A percentile compares a stretch with the other conserved stretches of the same genome.
Conservation (phyloP, 2,888 invertebrate species). For the Hecatera dysodea region DNA sequence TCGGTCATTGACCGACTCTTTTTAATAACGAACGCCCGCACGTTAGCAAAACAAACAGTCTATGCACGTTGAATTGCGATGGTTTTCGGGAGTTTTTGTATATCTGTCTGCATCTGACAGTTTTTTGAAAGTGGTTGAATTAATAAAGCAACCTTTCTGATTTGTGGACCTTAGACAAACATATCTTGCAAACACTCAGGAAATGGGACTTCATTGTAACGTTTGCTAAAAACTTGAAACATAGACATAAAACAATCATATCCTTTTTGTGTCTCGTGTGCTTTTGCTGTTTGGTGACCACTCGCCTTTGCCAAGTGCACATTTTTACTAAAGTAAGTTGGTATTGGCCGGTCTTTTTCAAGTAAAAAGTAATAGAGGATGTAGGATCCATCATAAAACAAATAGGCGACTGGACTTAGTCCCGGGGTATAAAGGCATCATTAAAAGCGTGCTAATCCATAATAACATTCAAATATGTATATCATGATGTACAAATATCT, state of each 20-base stretch:
- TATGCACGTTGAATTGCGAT: background rate
- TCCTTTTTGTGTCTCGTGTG: background rate
- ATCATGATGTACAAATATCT: constrained; percentile 39
- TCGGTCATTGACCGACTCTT: constrained; percentile 8
- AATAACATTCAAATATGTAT: constrained; percentile 30
- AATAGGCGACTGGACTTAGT: background rate
- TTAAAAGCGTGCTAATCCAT: constrained; percentile 24
- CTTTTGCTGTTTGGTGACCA: background rate
- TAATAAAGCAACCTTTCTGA: background rate
- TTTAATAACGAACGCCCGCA: constrained; percentile 2
- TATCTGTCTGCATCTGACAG: background rate
- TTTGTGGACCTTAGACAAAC: background rate
- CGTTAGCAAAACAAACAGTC: background rate
- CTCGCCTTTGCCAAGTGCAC: background rate
- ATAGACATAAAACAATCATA: background rate
- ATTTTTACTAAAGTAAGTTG: background rate
- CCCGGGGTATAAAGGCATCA: background rate
- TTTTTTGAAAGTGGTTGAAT: background rate
- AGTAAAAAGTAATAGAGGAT: background rate
- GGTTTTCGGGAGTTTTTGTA: constrained; percentile 2
- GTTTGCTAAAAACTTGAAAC: background rate
- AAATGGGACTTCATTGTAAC: background rate
- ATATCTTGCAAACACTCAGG: background rate
- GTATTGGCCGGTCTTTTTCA: background rate
- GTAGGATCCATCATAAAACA: background rate